Base-by-base conservation (phyloP, 2,113 vertebrate species). In the Atlantisia rogersi region DNA sequence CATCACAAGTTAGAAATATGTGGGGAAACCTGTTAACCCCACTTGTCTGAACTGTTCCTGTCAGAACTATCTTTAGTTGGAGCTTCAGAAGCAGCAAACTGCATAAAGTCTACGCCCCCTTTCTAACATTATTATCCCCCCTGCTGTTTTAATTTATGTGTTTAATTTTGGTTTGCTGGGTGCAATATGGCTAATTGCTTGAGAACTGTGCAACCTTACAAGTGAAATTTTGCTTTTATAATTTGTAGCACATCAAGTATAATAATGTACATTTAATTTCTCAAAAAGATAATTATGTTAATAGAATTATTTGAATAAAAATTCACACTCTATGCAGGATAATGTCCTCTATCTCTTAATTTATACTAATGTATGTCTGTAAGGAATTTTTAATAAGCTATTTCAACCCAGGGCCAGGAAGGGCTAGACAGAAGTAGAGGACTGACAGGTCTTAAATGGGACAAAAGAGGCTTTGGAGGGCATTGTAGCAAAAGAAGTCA, bases 271-370 rank as follows among this genome's bases (percentile, higher is more conserved):
- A 96, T 98, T 98, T 98, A 98, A 98, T 98, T 98, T 98, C 87
- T 96, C 74, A 94, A 95, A 97, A 98, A 97, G 93, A 97, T 97
- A 97, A 98, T 98, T 98, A 98, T 97, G 96, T 90, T 98, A 98
- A 98, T 97, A 97, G 95, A 98, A 98, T 97, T 97, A 97, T 98
- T 97, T 97, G 96, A 98, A 98, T 97, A 97, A 98, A 98, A 98
- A 97, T 96, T 96, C 96, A 91, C 90, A 96, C 92, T 97, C 96
- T 96, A 53, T 21, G 3, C 63, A 92, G 91, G 94, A 96, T 97
- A 97, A 97, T 96, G 92, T 97, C 95, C 91, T 96, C 76, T 96
- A 97, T 80, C 74, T 97, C 81, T 85, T 97, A 97, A 97, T 98
- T 98, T 98, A 96, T 96, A 97, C 95, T 97, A 97, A 96, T 97